Conservation (phyloP, 2,888 invertebrate species). For the Neuroscelio doddi region DNA sequence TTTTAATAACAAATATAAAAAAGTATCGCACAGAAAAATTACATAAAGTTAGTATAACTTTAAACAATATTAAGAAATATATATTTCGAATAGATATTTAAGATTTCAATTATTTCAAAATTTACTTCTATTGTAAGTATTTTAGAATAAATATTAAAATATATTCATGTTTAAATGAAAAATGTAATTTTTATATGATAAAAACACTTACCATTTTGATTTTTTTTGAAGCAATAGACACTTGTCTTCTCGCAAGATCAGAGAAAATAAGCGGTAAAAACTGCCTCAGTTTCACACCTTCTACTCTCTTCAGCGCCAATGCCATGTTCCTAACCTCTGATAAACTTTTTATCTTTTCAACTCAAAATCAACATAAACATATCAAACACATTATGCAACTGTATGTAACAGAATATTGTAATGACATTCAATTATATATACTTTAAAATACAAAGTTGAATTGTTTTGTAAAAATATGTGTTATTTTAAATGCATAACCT, state of each 20-base stretch:
- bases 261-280: constrained; percentile 48
- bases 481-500: too few relatives aligned
- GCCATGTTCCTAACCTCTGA: constrained; percentile 50
- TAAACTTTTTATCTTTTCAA: constrained; percentile 18
- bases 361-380: constrained; percentile 2
- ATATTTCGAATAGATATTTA: too few relatives aligned
- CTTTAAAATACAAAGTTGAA: too few relatives aligned
- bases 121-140: too few relatives aligned
- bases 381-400: not conserved
- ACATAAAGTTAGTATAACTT: too few relatives aligned
- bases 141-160: not conserved
- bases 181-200: not conserved
- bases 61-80: too few relatives aligned
- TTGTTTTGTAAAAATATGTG: too few relatives aligned
- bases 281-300: constrained; percentile 37
- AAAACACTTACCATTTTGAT: constrained; percentile 58
- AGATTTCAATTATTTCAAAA: too few relatives aligned
- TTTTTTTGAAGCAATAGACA: constrained; percentile 50
- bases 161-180: not conserved
- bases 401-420: not conserved
- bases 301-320: constrained; percentile 42
- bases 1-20: too few relatives aligned
- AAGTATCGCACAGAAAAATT: too few relatives aligned
- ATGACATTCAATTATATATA: too few relatives aligned
- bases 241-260: constrained; percentile 47